A percentile compares a stretch with the other conserved stretches of the same genome.
phyloP scores from a whole-genome alignment of 1,140 invertebrate genomes.

The Copidosoma floridanum region DNA sequence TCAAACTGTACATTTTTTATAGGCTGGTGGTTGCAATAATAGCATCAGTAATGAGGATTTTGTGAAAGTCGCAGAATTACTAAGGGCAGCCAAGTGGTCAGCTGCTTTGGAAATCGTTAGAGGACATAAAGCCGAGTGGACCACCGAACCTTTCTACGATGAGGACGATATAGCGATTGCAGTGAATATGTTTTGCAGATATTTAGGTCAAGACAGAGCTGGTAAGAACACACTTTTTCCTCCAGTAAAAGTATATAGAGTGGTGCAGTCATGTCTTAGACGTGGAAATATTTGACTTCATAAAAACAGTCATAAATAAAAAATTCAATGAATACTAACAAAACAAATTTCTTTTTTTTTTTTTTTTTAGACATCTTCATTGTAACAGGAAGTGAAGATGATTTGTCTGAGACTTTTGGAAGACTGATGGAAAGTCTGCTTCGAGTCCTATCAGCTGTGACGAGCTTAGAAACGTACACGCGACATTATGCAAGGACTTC shows the following conservation, averaged over 20 bases:
- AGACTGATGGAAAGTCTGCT: constrained; percentile 67
- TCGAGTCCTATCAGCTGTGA: constrained; percentile 63
- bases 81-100: constrained; percentile 65
- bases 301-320: too few relatives aligned
- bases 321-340: background rate
- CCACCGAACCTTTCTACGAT: constrained; percentile 61
- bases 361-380: constrained; percentile 62
- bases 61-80: constrained; percentile 61
- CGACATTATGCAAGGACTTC: too few relatives aligned
- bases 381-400: constrained; percentile 62
- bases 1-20: background rate
- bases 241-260: too few relatives aligned
- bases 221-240: constrained; percentile 57
- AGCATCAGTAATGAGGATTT: constrained; percentile 57
- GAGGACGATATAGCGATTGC: constrained; percentile 66
- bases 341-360: background rate
- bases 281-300: too few relatives aligned
- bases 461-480: constrained; percentile 53
- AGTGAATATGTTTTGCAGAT: constrained; percentile 70
- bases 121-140: constrained; percentile 63
- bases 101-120: constrained; percentile 66
- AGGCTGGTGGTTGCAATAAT: background rate
- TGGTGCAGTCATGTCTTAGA: too few relatives aligned
- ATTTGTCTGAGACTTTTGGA: constrained; percentile 64
- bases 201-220: constrained; percentile 66